These are phyloP conservation scores for Brachionus koreanus DNA, from an alignment of 1,140 invertebrate species.

Conservation along the genomic window DNA sequence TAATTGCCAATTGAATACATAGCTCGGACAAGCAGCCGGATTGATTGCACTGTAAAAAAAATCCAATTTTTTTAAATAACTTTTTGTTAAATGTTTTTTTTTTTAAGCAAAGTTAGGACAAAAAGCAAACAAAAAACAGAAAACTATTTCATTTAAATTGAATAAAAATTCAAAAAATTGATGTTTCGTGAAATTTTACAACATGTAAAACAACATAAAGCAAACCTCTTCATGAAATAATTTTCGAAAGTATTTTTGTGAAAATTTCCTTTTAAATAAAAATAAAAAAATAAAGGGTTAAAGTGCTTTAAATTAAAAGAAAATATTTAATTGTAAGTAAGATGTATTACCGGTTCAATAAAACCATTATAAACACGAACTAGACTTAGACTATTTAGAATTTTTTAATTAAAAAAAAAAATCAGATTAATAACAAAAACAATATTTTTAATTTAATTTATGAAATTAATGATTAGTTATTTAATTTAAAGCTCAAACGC, in stretches of 20 bases:
- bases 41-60: conserved; percentile 43
- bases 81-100: neutral
- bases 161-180: neutral
- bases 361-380: conserved; percentile 28
- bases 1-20: conserved; percentile 45
- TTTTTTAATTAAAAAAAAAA: neutral
- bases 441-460: no score
- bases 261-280: conserved; percentile 35
- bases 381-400: neutral
- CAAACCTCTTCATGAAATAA: conserved; percentile 27
- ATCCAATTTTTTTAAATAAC: neutral
- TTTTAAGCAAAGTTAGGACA: neutral
- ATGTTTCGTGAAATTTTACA: neutral
- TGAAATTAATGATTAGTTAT: neutral
- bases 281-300: neutral
- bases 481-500: neutral
- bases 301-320: neutral
- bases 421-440: neutral
- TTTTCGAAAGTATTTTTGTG: conserved; percentile 11
- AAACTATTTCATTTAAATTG: neutral
- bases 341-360: conserved; percentile 23
- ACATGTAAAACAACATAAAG: neutral
- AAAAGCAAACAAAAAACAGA: neutral
- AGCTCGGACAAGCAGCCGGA: conserved; percentile 42
- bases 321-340: neutral